Base-by-base conservation (phyloP, 2,113 vertebrate species). In the Eonycteris spelaea region DNA sequence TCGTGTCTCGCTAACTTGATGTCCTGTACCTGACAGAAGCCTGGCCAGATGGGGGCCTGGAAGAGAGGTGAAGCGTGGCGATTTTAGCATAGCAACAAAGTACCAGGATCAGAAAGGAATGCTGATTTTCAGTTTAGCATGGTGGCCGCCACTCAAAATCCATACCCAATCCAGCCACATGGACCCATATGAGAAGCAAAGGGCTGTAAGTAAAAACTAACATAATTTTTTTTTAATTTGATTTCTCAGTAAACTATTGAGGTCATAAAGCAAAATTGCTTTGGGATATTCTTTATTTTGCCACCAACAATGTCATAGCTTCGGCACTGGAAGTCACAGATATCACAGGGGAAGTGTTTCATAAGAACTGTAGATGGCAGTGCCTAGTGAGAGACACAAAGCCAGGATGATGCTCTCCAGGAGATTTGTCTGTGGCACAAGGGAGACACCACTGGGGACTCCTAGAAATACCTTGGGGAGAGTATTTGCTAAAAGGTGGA, bases 81-180 rank as follows among this genome's bases (percentile, higher is more conserved):
- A 40, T 43, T 45, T 73, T 33, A 70, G 68, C 78, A 43, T 1
- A 55, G 21, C 8, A 48, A 45, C 63, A 14, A n/a, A 48, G 74
- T 13, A 15, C 35, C 65, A 18, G 14, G 30, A 30, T 33, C 35
- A 45, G 71, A 65, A 51, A 94, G 61, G 3, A 86, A 24, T 4
- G 45, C 2, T 43, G 70, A 61, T 53, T 38, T 33, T 67, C 22
- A 33, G 35, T n/a, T 55, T 7, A n/a, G 35, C 48, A 14, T 53
- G 9, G 15, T 21, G 5, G 24, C 12, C 38, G 16, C 48, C 75
- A 48, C 48, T 90, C 38, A 48, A n/a, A 68, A 57, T 33, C 22
- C 5, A 12, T 14, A 8, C 1, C 3, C 12, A 40, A 10, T 55
- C 3, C 2, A 40, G 35, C n/a, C n/a, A 51, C 5, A 24, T 4